These are phyloP conservation scores for Drosophila chauvacae DNA, from an alignment of 1,140 invertebrate genomes.

Conservation along the genomic window DNA sequence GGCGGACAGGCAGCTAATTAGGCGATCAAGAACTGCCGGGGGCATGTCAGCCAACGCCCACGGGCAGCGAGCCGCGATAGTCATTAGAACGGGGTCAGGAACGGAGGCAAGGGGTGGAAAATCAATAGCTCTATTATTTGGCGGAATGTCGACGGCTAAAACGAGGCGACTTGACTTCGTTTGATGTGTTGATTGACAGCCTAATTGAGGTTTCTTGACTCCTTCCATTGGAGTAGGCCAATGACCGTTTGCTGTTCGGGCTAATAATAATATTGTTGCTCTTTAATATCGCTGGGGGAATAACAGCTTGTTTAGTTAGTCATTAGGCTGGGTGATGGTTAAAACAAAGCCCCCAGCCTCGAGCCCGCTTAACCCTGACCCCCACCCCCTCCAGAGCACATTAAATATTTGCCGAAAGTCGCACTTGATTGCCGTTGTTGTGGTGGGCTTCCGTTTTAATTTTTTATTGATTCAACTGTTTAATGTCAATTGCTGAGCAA, in stretches of 20 bases:
- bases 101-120: slow-evolving; percentile 43
- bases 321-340: slow-evolving; percentile 30
- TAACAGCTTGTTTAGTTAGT: slow-evolving; percentile 51
- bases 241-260: slow-evolving; percentile 59
- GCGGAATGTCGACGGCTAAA: slow-evolving; percentile 41
- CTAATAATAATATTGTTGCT: slow-evolving; percentile 72
- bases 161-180: slow-evolving; percentile 27
- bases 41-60: slow-evolving; percentile 52
- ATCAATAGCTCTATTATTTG: slow-evolving; percentile 80
- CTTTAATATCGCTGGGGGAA: slow-evolving; percentile 47
- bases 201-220: slow-evolving; percentile 77
- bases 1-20: slow-evolving; percentile 65
- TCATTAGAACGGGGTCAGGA: slow-evolving; percentile 48
- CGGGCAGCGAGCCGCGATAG: slow-evolving; percentile 37
- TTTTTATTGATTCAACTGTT: slow-evolving; percentile 79
- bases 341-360: slow-evolving; percentile 2
- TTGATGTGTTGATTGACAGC: slow-evolving; percentile 75
- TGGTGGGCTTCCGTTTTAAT: slow-evolving; percentile 63
- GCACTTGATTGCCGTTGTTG: slow-evolving; percentile 48
- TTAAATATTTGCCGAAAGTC: slow-evolving; percentile 74
- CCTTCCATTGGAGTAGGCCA: slow-evolving; percentile 54
- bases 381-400: slow-evolving; percentile 14
- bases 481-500: slow-evolving; percentile 80
- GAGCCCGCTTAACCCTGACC: background rate
- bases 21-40: slow-evolving; percentile 61